phyloP scores from a whole-genome alignment of 2,797 vertebrate species.

The Pantherophis vulpinus region DNA sequence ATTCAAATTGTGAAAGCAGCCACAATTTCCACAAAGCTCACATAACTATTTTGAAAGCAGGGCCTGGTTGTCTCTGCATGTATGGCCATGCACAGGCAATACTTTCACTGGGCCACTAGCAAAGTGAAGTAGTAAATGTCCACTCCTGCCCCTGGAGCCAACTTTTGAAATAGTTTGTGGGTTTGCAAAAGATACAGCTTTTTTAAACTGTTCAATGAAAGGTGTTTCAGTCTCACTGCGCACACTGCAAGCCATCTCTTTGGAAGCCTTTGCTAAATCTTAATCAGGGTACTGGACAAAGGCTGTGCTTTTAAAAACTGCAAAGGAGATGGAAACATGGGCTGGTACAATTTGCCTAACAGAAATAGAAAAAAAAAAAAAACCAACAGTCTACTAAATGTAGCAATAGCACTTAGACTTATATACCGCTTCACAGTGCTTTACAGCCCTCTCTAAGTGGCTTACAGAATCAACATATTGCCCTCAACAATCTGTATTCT shows the following conservation, averaged over 20 bases:
- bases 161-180: not conserved
- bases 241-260: not conserved
- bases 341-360: not conserved
- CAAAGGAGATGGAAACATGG: not conserved
- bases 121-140: not conserved
- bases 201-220: not conserved
- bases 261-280: not conserved
- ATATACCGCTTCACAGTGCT: too few species aligned
- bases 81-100: not conserved
- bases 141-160: not conserved
- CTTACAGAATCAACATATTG: too few species aligned
- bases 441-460: too few species aligned
- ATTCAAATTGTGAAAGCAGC: not conserved
- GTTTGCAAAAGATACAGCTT: not conserved
- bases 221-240: not conserved
- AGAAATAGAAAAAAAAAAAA: not conserved
- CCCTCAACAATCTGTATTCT: too few species aligned
- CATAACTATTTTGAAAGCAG: not conserved
- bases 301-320: not conserved
- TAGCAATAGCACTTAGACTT: too few species aligned
- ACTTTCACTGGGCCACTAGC: not conserved
- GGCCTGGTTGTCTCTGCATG: not conserved
- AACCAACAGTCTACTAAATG: not conserved
- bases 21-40: not conserved
- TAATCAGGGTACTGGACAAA: not conserved